phyloP scores from a whole-genome alignment of 2,888 invertebrate species.

The Rambutsinella grinnellia region DNA sequence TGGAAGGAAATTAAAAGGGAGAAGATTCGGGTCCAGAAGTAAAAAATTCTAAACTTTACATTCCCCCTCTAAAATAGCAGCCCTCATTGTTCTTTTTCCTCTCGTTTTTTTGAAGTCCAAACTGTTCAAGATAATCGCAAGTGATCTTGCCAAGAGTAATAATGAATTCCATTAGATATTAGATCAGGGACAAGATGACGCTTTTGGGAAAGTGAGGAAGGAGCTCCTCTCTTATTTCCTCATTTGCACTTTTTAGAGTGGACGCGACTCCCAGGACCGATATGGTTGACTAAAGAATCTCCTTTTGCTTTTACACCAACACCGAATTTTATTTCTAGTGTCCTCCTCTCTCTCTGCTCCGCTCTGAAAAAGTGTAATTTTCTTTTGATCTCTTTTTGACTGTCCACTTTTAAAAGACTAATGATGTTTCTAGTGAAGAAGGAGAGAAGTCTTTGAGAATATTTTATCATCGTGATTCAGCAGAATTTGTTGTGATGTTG shows the following conservation, averaged over 20 bases:
- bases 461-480: slow-evolving; percentile 47
- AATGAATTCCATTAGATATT: slow-evolving; percentile 56
- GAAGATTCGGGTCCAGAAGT: not conserved
- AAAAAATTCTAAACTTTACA: not conserved
- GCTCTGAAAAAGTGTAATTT: slow-evolving; percentile 37
- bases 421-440: slow-evolving; percentile 30
- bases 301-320: no score
- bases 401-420: slow-evolving; percentile 53
- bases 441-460: slow-evolving; percentile 34
- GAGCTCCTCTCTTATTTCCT: slow-evolving; percentile 3
- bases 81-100: slow-evolving; percentile 4
- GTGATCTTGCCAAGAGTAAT: slow-evolving; percentile 29
- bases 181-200: slow-evolving; percentile 37
- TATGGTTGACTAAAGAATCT: no score
- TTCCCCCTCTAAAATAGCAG: not conserved
- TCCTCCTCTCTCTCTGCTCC: no score
- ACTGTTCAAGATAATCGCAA: slow-evolving; percentile 25
- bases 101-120: slow-evolving; percentile 17
- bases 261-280: no score
- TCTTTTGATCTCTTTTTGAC: slow-evolving; percentile 52
- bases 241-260: slow-evolving; percentile 47
- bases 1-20: not conserved
- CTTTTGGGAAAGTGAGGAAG: slow-evolving; percentile 11
- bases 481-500: slow-evolving; percentile 31
- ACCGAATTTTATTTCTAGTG: no score